Conservation (phyloP, 2,797 vertebrate genomes). For the Psittacula echo region DNA sequence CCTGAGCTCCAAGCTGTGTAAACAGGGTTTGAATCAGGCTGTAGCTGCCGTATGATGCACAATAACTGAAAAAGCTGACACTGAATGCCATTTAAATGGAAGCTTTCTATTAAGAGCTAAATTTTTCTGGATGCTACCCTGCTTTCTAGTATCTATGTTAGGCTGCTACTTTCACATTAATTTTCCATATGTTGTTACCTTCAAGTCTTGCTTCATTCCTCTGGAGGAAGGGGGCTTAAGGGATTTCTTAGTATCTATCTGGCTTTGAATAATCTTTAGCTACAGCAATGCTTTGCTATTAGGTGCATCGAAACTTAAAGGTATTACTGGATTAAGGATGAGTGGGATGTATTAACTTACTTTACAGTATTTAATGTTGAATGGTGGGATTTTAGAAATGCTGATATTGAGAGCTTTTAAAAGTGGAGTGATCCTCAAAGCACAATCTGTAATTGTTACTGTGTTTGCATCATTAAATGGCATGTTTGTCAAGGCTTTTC, state of each 20-base stretch:
- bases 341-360: constrained; percentile 33
- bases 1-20: background rate
- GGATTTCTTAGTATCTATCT: constrained; percentile 42
- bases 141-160: background rate
- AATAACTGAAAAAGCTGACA: background rate
- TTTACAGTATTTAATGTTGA: constrained; percentile 32
- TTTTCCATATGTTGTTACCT: background rate
- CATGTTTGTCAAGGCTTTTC: background rate
- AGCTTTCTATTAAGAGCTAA: background rate
- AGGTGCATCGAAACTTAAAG: constrained; percentile 42
- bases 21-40: background rate
- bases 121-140: background rate
- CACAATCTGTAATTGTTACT: background rate
- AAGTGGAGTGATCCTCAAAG: background rate
- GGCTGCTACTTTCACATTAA: background rate
- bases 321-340: constrained; percentile 46
- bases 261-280: constrained; percentile 44
- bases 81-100: background rate
- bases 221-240: constrained; percentile 16
- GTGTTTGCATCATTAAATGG: background rate
- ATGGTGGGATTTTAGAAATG: background rate
- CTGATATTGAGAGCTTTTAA: background rate
- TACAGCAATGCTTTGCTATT: constrained; percentile 37
- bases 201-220: background rate
- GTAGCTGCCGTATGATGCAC: background rate